Base-by-base conservation (phyloP, 2,113 vertebrate species). In the Prinia subflava region DNA sequence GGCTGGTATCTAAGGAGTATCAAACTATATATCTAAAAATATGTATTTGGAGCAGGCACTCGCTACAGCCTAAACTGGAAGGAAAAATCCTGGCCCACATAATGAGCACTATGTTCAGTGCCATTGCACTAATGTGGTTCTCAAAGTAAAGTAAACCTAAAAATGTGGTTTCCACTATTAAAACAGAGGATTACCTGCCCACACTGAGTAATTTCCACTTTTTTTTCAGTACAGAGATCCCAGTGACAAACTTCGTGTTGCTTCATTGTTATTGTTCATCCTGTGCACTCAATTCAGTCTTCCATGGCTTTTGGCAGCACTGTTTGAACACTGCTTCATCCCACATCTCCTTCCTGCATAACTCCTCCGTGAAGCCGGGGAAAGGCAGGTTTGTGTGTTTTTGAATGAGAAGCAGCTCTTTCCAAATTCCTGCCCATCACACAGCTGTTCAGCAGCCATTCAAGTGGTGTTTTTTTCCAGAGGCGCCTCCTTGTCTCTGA, bases 401-500 rank as follows among this genome's bases (percentile, higher is more conserved):
- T 37, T 33, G 35, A 76, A 60, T 73, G 49, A 89, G 64, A 84
- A 87, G 56, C 37, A 69, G 30, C 47, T 73, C 42, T 76, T 81
- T 78, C 60, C 82, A 83, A 59, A 69, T 83, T 90, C 31, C 49
- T 92, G 64, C 80, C 67, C 73, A 44, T 79, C 57, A 39, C 6
- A 22, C 4, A n/a, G 79, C 42, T 91, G 71, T 88, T 92, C 18
- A 0, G 78, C 46, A 63, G 65, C 88, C 56, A 90, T 90, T 77
- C 71, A 50, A 70, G 42, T 19, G 65, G 30, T 79, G 27, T 65
- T 65, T 53, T 50, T 65, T 59, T 35, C 47, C 28, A 60, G 73
- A 75, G 76, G 52, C 4, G 3, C 65, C 86, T 90, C 69, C 90
- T 89, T 0, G 4, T 92, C 92, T 94, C 92, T 96, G 94, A 97